Evolutionary conservation across 2,113 vertebrate genomes (phyloP), one percentile per base, ranked within the genome.

Genomic region (Dasypus novemcinctus): DNA sequence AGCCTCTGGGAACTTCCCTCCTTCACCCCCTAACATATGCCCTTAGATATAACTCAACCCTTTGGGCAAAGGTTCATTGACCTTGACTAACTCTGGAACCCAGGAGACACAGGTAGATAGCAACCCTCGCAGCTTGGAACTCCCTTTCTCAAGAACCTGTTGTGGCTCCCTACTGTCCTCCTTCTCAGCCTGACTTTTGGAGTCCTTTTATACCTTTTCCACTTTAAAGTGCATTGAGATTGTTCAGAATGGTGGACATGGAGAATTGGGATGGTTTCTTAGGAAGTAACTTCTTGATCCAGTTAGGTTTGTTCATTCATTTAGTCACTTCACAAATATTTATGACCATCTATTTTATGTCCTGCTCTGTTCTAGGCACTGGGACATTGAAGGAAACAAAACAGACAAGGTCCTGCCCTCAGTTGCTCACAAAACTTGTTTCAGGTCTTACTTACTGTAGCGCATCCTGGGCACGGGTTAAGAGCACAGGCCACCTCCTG

Each of bases 131-230:
- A 49, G 54, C 17, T 46, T 85, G 46, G 54, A 84, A 57, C 36
- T 57, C 43, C 49, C 33, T 92, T 91, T 71, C 79, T 89, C 61
- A 59, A 95, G 71, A 79, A 83, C 31, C 38, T 59, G 10, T 63
- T 59, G 4, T 17, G 9, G 38, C 61, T 96, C 66, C 59, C 29
- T 74, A 25, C 7, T 41, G 29, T 61, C n/a, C 46, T 86, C 89
- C n/a, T 80, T 64, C 76, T 84, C 64, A 91, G n/a, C 33, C 52
- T 49, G 46, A 13, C 61, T 83, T 93, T 64, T 59, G 20, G 63
- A 59, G 1, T 7, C 61, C 54, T 4, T 18, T 64, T 75, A 4
- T 12, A 59, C 27, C n/a, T 74, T 68, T 12, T 57, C 36, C 4
- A 61, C 61, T 78, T 82, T 36, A 54, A 91, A n/a, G 31, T 33